These are phyloP conservation scores for Parambassis ranga DNA, from an alignment of 2,797 vertebrate genomes.

Conservation along the genomic window DNA sequence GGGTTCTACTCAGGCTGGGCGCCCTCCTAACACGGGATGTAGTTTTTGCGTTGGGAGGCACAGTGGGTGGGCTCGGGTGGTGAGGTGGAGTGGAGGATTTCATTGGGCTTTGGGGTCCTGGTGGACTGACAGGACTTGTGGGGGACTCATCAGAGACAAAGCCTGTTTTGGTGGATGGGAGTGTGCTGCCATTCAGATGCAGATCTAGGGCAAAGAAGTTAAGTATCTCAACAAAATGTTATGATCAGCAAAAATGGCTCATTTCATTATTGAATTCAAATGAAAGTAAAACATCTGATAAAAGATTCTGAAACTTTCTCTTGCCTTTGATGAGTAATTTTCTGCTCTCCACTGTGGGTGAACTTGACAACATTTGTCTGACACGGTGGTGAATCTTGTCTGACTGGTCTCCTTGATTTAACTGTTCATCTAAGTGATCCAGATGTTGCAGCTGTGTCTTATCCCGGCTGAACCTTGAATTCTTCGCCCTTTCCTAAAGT, in stretches of 20 bases:
- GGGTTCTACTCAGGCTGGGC: constrained; percentile 78
- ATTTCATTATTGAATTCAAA: neutral
- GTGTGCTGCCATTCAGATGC: constrained; percentile 68
- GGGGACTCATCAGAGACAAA: constrained; percentile 61
- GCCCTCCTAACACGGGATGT: constrained; percentile 74
- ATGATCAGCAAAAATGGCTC: neutral
- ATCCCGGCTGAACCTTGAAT: constrained; percentile 81
- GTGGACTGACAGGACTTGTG: constrained; percentile 63
- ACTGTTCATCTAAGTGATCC: constrained; percentile 76
- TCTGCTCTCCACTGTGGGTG: constrained; percentile 44
- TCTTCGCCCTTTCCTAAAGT: constrained; percentile 75
- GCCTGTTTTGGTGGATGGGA: constrained; percentile 54
- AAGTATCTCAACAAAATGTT: neutral
- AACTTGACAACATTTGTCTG: constrained; percentile 61
- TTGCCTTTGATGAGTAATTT: constrained; percentile 63
- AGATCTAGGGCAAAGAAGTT: constrained; percentile 65
- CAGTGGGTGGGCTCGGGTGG: constrained; percentile 78
- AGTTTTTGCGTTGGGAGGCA: constrained; percentile 70
- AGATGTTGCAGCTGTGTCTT: constrained; percentile 76
- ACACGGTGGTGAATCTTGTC: constrained; percentile 60
- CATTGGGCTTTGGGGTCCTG: constrained; percentile 55
- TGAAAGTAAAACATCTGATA: neutral
- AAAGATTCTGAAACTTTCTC: neutral
- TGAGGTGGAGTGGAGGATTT: constrained; percentile 71
- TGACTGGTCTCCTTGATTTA: constrained; percentile 60